These are phyloP conservation scores for Piezodorus guildinii DNA, from an alignment of 1,140 invertebrate genomes.

Conservation along the genomic window DNA sequence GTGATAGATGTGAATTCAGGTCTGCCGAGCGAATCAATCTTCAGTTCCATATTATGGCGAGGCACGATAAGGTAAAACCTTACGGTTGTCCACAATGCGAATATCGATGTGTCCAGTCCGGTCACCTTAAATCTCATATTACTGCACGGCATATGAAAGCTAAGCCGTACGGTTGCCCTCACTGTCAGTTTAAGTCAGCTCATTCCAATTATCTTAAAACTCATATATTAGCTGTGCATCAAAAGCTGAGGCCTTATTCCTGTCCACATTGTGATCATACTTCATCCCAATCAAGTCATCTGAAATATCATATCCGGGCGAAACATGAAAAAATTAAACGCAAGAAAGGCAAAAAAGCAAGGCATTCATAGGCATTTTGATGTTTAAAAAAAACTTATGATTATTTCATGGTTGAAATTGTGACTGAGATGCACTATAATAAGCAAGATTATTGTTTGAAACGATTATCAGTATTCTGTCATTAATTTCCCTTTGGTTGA, in stretches of 20 bases:
- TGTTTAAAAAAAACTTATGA: no score
- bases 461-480: no score
- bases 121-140: background rate
- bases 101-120: background rate
- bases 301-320: background rate
- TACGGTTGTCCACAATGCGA: background rate
- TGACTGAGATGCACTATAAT: no score
- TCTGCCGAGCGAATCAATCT: background rate
- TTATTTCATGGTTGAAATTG: no score
- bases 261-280: constrained; percentile 7
- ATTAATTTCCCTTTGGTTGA: no score
- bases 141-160: background rate
- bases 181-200: background rate
- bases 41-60: background rate
- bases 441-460: no score
- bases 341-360: no score
- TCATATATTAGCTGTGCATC: background rate
- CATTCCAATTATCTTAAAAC: background rate
- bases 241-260: background rate
- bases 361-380: no score
- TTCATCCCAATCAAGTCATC: background rate
- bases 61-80: background rate
- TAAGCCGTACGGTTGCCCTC: background rate
- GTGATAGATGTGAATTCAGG: background rate
- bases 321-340: background rate